Percentiles rank a stretch among this genome's conserved stretches.
phyloP scores from a whole-genome alignment of 92 coral and sea anemone species.

The Epizoanthus ramosus region DNA sequence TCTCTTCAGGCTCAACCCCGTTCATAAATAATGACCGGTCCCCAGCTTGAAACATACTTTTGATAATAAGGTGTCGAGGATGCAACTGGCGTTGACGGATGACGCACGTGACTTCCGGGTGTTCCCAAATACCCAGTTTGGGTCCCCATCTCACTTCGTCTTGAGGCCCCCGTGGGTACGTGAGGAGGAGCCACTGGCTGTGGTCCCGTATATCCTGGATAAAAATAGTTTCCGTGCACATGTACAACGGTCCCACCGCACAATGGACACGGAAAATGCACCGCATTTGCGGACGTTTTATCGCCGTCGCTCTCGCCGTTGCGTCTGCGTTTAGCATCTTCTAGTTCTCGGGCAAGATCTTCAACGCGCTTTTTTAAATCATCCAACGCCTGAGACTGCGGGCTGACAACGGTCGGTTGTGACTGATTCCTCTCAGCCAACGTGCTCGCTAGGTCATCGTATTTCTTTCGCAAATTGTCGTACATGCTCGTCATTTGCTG shows the following conservation, averaged over 20 bases:
- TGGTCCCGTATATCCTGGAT: conserved; percentile 78
- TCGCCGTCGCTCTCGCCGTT: conserved; percentile 37
- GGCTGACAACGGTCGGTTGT: conserved; percentile 45
- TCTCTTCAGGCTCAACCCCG: too few relatives aligned
- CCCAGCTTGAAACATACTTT: conserved; percentile 58
- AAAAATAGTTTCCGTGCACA: conserved; percentile 79
- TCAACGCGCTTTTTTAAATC: conserved; percentile 73
- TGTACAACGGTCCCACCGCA: conserved; percentile 79
- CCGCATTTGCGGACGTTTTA: conserved; percentile 49
- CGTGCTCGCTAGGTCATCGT: conserved; percentile 76
- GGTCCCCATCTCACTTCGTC: conserved; percentile 55
- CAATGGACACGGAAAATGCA: conserved; percentile 87
- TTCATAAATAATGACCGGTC: too few relatives aligned
- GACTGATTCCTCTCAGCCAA: conserved; percentile 44
- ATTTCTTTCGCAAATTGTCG: conserved; percentile 82
- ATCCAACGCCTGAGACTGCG: conserved; percentile 57
- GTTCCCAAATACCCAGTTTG: conserved; percentile 67
- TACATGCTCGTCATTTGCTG: conserved; percentile 86
- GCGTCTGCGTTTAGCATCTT: conserved; percentile 57
- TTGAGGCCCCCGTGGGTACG: conserved; percentile 46
- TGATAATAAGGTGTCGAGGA: conserved; percentile 81
- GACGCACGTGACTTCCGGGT: conserved; percentile 54
- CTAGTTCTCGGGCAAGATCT: conserved; percentile 71
- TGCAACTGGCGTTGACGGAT: conserved; percentile 74
- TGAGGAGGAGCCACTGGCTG: conserved; percentile 48